Evolutionary conservation across 1,140 invertebrate genomes (phyloP).

Genomic region (Sitodiplosis mosellana): DNA sequence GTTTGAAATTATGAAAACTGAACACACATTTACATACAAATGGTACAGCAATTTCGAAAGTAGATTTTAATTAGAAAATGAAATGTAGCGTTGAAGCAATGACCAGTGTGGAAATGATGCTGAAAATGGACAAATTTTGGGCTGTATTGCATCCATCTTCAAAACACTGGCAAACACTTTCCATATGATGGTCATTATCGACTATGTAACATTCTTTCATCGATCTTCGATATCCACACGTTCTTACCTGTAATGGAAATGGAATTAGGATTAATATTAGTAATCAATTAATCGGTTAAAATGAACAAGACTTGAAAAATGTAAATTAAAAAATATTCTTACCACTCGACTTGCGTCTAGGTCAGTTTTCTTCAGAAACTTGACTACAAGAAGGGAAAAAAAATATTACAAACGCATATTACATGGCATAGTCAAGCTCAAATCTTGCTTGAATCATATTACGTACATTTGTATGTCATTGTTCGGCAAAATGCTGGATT

Average conservation of each 20-base stretch:
- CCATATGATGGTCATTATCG: slow-evolving; percentile 26
- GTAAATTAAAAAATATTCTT: neutral
- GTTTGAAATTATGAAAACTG: too few species aligned
- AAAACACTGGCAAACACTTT: slow-evolving; percentile 30
- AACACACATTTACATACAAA: too few species aligned
- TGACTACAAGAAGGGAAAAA: neutral
- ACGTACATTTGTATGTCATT: neutral
- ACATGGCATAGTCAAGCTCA: too few species aligned
- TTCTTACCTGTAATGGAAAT: neutral
- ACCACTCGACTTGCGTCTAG: neutral
- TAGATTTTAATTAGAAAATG: too few species aligned
- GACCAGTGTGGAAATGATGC: too few species aligned
- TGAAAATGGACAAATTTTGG: too few species aligned
- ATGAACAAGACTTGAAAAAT: neutral
- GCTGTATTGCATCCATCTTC: slow-evolving; percentile 24
- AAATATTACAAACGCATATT: too few species aligned
- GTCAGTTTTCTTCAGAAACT: neutral
- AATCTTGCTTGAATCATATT: too few species aligned
- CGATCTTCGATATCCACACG: neutral
- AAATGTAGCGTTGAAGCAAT: too few species aligned
- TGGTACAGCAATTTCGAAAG: too few species aligned
- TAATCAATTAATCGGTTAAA: neutral
- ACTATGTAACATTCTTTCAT: slow-evolving; percentile 23
- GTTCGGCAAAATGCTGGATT: neutral
- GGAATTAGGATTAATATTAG: neutral